These are phyloP conservation scores for Ceramica pisi DNA, from an alignment of 2,888 invertebrate species.

Conservation along the genomic window DNA sequence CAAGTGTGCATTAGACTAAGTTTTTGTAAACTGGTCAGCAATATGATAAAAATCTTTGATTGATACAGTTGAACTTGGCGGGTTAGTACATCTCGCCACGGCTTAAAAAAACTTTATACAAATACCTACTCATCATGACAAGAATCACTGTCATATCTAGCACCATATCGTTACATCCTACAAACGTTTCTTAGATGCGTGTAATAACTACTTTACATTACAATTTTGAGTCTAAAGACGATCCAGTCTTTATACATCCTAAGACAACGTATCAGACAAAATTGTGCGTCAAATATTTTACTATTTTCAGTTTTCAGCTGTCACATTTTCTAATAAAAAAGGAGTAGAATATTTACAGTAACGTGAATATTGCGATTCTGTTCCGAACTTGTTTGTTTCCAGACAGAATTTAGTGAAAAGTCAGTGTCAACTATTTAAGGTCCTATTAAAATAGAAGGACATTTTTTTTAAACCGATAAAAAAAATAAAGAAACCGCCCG, in stretches of 20 bases:
- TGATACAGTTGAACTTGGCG: too few species aligned
- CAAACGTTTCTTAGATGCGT: slow-evolving; percentile 33
- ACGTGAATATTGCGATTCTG: slow-evolving; percentile 62
- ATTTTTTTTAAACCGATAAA: too few species aligned
- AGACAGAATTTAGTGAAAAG: slow-evolving; percentile 6
- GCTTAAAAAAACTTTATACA: not conserved
- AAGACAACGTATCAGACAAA: slow-evolving; percentile 49
- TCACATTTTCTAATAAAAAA: slow-evolving; percentile 69
- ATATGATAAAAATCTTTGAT: too few species aligned
- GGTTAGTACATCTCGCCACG: not conserved
- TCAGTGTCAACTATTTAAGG: too few species aligned
- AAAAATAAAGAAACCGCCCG: too few species aligned
- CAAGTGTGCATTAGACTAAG: too few species aligned
- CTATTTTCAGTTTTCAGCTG: slow-evolving; percentile 81
- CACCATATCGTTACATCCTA: slow-evolving; percentile 41
- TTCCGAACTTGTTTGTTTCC: slow-evolving; percentile 49
- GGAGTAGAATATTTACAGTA: slow-evolving; percentile 70
- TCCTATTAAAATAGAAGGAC: too few species aligned
- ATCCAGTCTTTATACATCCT: slow-evolving; percentile 58
- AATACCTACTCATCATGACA: slow-evolving; percentile 31
- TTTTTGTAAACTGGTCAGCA: too few species aligned
- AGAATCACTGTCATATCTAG: slow-evolving; percentile 25
- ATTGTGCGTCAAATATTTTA: slow-evolving; percentile 82
- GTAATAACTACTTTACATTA: slow-evolving; percentile 2
- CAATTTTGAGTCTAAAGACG: slow-evolving; percentile 27